Conservation (phyloP, 2,888 invertebrate genomes). For the Nomada ruficornis region DNA sequence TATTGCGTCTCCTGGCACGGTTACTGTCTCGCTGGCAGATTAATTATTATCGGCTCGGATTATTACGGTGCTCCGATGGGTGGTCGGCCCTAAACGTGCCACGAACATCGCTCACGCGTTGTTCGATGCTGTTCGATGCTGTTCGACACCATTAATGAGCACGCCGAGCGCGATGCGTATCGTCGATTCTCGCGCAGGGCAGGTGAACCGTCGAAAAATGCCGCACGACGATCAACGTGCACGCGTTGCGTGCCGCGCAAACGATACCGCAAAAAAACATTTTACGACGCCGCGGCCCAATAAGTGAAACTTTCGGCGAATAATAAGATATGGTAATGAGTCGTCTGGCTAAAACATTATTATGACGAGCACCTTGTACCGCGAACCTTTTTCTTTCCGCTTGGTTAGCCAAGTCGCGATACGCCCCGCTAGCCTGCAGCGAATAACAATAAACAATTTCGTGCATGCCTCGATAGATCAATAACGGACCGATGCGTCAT, state of each 20-base stretch:
- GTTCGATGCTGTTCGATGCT: constrained; percentile 42
- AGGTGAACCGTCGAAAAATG: constrained; percentile 49
- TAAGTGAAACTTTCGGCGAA: constrained; percentile 45
- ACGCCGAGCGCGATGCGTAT: constrained; percentile 39
- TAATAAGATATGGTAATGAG: constrained; percentile 56
- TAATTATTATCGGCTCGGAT: constrained; percentile 72
- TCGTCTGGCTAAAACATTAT: constrained; percentile 15
- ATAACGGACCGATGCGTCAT: no score
- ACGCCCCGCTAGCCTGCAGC: background rate
- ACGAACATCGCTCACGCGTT: constrained; percentile 61
- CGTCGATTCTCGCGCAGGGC: constrained; percentile 37
- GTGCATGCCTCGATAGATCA: background rate
- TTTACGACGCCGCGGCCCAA: constrained; percentile 37
- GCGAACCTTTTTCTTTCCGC: background rate
- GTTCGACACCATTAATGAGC: constrained; percentile 51
- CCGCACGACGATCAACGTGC: background rate
- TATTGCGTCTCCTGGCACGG: constrained; percentile 50
- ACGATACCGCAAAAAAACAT: constrained; percentile 21
- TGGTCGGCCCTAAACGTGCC: constrained; percentile 54
- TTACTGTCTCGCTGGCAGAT: constrained; percentile 67
- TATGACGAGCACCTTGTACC: constrained; percentile 26
- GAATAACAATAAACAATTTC: constrained; percentile 19
- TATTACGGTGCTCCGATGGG: constrained; percentile 67
- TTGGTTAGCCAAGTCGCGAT: constrained; percentile 15
- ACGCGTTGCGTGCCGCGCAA: constrained; percentile 28